phyloP scores from a whole-genome alignment of 2,888 invertebrate genomes.

The Plebejus anna region DNA sequence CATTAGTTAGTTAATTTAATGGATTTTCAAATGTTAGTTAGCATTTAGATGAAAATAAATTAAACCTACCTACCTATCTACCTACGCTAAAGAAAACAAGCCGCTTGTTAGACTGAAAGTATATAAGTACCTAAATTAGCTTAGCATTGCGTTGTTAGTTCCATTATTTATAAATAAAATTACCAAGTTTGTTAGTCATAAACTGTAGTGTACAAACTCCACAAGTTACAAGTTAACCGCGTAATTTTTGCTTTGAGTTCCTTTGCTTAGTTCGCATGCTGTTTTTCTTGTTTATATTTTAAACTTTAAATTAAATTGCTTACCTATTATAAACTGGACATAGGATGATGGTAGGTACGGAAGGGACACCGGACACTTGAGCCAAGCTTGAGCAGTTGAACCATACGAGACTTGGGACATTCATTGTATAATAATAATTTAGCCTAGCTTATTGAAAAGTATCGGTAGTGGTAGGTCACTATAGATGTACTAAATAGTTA shows the following conservation, averaged over 20 bases:
- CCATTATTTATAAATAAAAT: slow-evolving; percentile 11
- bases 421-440: no score
- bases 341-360: neutral
- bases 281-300: neutral
- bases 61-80: neutral
- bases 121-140: neutral
- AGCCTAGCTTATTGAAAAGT: no score
- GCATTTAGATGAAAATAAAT: neutral
- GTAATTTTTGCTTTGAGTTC: slow-evolving; percentile 66
- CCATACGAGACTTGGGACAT: no score
- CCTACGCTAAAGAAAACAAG: no score
- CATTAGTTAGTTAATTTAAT: no score
- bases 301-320: neutral
- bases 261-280: slow-evolving; percentile 46
- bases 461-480: no score
- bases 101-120: neutral
- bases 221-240: slow-evolving; percentile 64
- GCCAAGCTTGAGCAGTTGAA: no score
- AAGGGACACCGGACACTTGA: no score
- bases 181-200: slow-evolving; percentile 21
- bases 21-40: no score
- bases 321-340: neutral
- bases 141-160: neutral
- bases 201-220: slow-evolving; percentile 44
- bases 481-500: no score